These are phyloP conservation scores for Ctenicera cuprea DNA, from an alignment of 2,888 invertebrate species.

Conservation along the genomic window DNA sequence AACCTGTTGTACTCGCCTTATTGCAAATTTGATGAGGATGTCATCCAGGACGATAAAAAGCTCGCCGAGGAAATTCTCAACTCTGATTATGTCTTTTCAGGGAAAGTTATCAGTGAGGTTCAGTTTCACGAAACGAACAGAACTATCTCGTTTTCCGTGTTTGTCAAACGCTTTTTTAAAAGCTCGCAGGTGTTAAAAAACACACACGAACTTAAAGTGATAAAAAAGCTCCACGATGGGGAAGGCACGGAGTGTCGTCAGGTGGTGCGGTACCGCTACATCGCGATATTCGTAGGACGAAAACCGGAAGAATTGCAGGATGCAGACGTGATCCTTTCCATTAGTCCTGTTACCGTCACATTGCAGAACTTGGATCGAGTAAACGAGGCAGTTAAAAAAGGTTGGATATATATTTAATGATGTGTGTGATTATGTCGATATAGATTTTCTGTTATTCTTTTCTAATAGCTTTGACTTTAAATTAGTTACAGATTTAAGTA, in stretches of 20 bases:
- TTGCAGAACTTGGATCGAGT: constrained; percentile 71
- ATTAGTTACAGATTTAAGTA: too few species aligned
- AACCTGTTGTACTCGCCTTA: constrained; percentile 63
- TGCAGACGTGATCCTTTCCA: constrained; percentile 66
- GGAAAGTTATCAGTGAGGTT: constrained; percentile 68
- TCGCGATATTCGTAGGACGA: constrained; percentile 69
- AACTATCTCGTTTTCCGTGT: constrained; percentile 66
- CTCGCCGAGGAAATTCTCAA: constrained; percentile 63
- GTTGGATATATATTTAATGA: constrained; percentile 57
- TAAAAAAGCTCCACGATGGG: constrained; percentile 66
- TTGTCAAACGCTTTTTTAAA: constrained; percentile 69
- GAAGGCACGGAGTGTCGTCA: constrained; percentile 70
- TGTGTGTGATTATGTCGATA: constrained; percentile 5
- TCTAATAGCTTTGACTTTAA: background rate
- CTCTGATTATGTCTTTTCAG: constrained; percentile 69
- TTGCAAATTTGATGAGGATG: constrained; percentile 68
- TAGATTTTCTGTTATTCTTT: background rate
- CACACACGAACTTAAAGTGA: constrained; percentile 65
- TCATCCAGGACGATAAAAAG: constrained; percentile 65
- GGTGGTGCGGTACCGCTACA: constrained; percentile 68
- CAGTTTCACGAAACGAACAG: constrained; percentile 60
- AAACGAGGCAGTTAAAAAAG: constrained; percentile 70
- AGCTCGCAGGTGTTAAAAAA: constrained; percentile 63
- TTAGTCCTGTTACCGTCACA: constrained; percentile 71
- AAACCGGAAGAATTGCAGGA: constrained; percentile 62